phyloP scores from a whole-genome alignment of 2,797 vertebrate genomes.

The Sebastolobus alascanus region DNA sequence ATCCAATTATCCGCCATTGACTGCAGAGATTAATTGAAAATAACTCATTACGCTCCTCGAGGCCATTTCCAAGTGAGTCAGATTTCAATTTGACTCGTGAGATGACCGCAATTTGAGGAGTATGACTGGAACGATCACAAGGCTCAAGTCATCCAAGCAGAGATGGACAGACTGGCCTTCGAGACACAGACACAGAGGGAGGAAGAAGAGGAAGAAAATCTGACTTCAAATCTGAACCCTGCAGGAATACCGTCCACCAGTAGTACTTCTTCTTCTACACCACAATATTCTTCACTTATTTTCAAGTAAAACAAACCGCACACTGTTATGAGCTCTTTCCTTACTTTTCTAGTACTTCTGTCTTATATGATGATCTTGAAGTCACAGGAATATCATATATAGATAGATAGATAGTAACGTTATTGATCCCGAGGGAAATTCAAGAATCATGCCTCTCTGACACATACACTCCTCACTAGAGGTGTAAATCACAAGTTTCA shows the following conservation, averaged over 20 bases:
- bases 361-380: slow-evolving; percentile 24
- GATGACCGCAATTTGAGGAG: slow-evolving; percentile 23
- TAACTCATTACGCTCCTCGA: slow-evolving; percentile 54
- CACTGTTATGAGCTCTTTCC: neutral
- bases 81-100: slow-evolving; percentile 53
- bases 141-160: neutral
- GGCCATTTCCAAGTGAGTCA: slow-evolving; percentile 41
- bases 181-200: neutral
- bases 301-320: neutral
- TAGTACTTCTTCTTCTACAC: neutral
- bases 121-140: slow-evolving; percentile 19
- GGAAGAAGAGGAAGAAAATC: neutral
- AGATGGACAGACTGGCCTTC: neutral
- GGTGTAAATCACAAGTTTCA: no score
- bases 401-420: no score
- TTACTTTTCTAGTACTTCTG: neutral
- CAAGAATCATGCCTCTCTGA: slow-evolving; percentile 1
- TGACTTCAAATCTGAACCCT: neutral
- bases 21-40: slow-evolving; percentile 69
- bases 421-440: no score
- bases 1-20: slow-evolving; percentile 60
- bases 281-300: neutral
- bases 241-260: neutral
- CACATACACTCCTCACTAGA: no score
- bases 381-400: slow-evolving; percentile 22